Conservation (phyloP, 2,113 vertebrate species). For the Oryzias javanicus region DNA sequence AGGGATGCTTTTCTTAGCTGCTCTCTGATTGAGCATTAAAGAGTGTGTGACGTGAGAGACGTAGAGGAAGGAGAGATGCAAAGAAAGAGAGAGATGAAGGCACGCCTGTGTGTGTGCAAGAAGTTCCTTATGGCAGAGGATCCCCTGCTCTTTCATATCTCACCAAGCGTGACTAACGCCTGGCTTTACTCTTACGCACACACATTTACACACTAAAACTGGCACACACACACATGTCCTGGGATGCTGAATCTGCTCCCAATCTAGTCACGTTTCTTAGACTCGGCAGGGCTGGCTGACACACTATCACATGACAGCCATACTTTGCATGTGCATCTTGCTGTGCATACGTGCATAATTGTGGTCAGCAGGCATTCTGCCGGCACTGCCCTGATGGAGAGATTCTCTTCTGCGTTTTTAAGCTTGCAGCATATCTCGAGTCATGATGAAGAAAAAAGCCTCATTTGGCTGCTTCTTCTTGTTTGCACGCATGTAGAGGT, state of each 20-base stretch:
- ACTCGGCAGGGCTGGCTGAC: constrained; percentile 51
- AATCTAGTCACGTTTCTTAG: constrained; percentile 58
- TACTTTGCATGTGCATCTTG: constrained; percentile 7
- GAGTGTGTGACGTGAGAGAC: constrained; percentile 31
- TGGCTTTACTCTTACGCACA: constrained; percentile 43
- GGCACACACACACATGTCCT: constrained; percentile 35
- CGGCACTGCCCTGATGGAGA: constrained; percentile 49
- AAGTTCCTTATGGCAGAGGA: constrained; percentile 67
- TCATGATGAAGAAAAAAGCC: constrained; percentile 12
- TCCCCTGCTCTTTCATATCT: constrained; percentile 72
- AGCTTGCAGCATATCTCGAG: constrained; percentile 23
- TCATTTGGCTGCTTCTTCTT: constrained; percentile 34
- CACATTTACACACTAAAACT: constrained; percentile 24
- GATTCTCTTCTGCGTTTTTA: constrained; percentile 14
- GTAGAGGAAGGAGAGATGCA: constrained; percentile 29
- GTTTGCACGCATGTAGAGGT: constrained; percentile 23
- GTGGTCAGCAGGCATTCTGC: constrained; percentile 31
- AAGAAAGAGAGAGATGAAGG: constrained; percentile 31
- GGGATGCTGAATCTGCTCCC: constrained; percentile 62
- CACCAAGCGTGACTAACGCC: constrained; percentile 67
- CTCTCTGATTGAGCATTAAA: constrained; percentile 20
- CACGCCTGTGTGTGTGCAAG: constrained; percentile 47
- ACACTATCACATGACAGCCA: constrained; percentile 59
- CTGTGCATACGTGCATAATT: background rate
- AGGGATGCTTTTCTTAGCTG: constrained; percentile 14